Base-by-base conservation (phyloP, 2,888 invertebrate genomes). In the Phragmatobia fuliginosa region DNA sequence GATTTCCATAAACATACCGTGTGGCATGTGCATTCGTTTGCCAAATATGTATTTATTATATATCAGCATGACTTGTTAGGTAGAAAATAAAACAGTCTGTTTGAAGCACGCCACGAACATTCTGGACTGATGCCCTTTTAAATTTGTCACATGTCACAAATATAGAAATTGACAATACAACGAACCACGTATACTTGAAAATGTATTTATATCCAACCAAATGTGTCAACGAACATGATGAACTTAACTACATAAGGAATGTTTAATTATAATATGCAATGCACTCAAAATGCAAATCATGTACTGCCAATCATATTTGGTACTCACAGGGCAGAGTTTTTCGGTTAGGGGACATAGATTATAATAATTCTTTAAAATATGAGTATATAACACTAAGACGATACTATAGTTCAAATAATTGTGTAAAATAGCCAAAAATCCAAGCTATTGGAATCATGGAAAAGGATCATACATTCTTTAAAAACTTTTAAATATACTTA, bases 61-160 rank as follows among this genome's bases (percentile, higher is more conserved):
- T 74, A 73, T 68, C 63, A 32, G 58, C 64, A 69, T 78, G 83
- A 80, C 78, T 82, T 75, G 73, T 66, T 63, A 73, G 60, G 70
- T 64, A 60, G 61, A 58, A 74, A 72, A 70, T 74, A 64, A 56
- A 77, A 68, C 63, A 33, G 71, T 36, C 56, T 61, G 32, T 32
- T 14, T n/a, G 25, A 33, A 11, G 33, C 62, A 60, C 41, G 60
- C 31, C 25, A n/a, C 63, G n/a, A 33, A 36, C 18, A 28, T 78
- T 81, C 74, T 78, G 74, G 79, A 81, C 64, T 66, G 56, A 70
- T 75, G 81, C 74, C 81, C 83, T 81, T 45, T 72, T 68, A 60
- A 71, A 70, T 82, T 82, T 73, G 83, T 80, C 81, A 80, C 71
- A 67, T 66, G 67, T 74, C 63, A 52, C 74, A 71, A 76, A 80